These are phyloP conservation scores for Eudorcas thomsonii DNA, from an alignment of 2,113 vertebrate genomes.

Conservation along the genomic window DNA sequence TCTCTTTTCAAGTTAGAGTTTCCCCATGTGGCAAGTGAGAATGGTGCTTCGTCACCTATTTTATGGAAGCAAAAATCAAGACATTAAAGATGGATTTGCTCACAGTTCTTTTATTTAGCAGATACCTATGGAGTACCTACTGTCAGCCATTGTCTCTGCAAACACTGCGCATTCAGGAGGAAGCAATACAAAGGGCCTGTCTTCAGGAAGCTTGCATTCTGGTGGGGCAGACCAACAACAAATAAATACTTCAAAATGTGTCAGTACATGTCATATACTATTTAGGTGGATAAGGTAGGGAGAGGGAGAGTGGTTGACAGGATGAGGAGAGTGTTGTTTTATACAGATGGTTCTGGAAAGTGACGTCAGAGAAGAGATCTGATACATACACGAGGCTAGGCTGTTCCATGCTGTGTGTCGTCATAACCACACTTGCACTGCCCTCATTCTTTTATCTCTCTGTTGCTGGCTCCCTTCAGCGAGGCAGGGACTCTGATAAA, in stretches of 20 bases:
- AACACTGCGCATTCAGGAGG: neutral
- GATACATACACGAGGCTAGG: neutral
- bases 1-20: neutral
- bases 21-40: neutral
- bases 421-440: fast-evolving
- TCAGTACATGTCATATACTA: neutral
- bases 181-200: neutral
- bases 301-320: neutral
- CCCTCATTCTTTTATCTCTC: fast-evolving
- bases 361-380: neutral
- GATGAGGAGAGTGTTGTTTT: neutral
- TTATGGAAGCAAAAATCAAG: neutral
- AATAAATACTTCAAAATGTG: neutral
- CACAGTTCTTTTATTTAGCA: neutral
- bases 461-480: neutral
- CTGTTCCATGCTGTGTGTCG: neutral
- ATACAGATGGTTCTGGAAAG: neutral
- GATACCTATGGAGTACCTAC: neutral
- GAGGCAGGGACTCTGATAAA: neutral
- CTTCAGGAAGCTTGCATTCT: neutral
- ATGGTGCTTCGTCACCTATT: neutral
- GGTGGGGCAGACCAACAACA: neutral
- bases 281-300: neutral
- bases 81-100: neutral
- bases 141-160: neutral